Evolutionary conservation across 2,113 vertebrate genomes (phyloP), one percentile per base, ranked within the genome.

Genomic region (Papio anubis): DNA sequence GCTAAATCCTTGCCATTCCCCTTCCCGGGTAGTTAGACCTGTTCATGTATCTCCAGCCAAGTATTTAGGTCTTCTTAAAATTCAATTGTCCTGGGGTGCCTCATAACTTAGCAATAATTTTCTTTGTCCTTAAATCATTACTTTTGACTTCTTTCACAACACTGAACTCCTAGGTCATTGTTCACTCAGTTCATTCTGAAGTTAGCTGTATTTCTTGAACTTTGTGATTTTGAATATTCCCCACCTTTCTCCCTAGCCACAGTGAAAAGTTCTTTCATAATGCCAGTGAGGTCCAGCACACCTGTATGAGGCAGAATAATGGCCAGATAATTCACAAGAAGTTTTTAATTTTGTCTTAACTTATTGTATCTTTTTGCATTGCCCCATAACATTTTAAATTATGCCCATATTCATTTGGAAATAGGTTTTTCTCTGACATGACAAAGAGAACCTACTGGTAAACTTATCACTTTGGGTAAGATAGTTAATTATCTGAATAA

Each of bases 191-290:
- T 90, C 73, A 73, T 92, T 96, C 68, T 90, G 38, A 93, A 87
- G 40, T 83, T 75, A 86, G 35, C 68, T 92, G 5, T 80, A 35
- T 81, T 79, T 73, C 57, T 75, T 88, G 57, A 92, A 78, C 76
- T 87, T 92, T 66, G 21, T 92, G 61, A 72, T 97, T 97, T 94
- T 95, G 84, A 96, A 88, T 93, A 92, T 90, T n/a, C 9, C 25
- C 52, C 27, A 88, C 50, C 20, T 89, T 91, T 94, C n/a, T 92
- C 25, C 80, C n/a, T 93, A 87, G 87, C 30, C 52, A 82, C n/a
- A 73, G 12, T 81, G 23, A 89, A 72, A 85, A 94, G 55, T 85
- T 94, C 48, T 96, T 93, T 93, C 79, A 79, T 48, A 48, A 59
- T 64, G 6, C 20, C 35, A 86, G 30, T 52, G 76, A 97, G 90